Percentiles rank a stretch among this genome's conserved stretches.
phyloP scores from a whole-genome alignment of 2,797 vertebrate species.

The Anabas testudineus region DNA sequence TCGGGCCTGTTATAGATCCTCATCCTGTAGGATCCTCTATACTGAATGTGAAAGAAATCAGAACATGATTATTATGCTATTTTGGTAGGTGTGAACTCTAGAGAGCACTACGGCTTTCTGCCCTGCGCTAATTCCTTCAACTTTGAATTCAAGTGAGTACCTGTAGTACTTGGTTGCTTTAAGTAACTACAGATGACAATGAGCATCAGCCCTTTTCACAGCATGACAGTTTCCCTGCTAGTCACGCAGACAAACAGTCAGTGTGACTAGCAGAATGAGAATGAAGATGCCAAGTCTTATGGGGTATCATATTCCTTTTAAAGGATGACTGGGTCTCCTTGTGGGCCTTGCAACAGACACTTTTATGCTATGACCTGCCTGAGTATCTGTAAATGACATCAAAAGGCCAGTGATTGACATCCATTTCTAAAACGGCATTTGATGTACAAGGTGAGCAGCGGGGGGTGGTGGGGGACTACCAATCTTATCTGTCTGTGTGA shows the following conservation, averaged over 20 bases:
- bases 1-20: conserved; percentile 84
- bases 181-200: conserved; percentile 50
- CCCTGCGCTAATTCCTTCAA: conserved; percentile 17
- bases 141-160: conserved; percentile 48
- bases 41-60: conserved; percentile 65
- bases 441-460: conserved; percentile 70
- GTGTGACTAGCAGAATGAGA: conserved; percentile 75
- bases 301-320: conserved; percentile 80
- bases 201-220: conserved; percentile 44
- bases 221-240: conserved; percentile 57
- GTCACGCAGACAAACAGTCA: conserved; percentile 63
- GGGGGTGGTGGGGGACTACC: not conserved
- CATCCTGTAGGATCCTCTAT: conserved; percentile 84
- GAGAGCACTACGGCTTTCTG: conserved; percentile 23
- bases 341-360: conserved; percentile 75
- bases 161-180: conserved; percentile 29
- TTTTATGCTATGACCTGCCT: conserved; percentile 75
- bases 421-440: conserved; percentile 76
- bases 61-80: conserved; percentile 30
- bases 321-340: conserved; percentile 78
- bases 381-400: conserved; percentile 79
- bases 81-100: conserved; percentile 19
- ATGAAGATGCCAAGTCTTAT: conserved; percentile 74
- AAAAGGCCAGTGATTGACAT: conserved; percentile 80
- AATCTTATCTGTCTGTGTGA: conserved; percentile 74